Evolutionary conservation across 2,888 invertebrate genomes (phyloP).

Genomic region (Troilus luridus): DNA sequence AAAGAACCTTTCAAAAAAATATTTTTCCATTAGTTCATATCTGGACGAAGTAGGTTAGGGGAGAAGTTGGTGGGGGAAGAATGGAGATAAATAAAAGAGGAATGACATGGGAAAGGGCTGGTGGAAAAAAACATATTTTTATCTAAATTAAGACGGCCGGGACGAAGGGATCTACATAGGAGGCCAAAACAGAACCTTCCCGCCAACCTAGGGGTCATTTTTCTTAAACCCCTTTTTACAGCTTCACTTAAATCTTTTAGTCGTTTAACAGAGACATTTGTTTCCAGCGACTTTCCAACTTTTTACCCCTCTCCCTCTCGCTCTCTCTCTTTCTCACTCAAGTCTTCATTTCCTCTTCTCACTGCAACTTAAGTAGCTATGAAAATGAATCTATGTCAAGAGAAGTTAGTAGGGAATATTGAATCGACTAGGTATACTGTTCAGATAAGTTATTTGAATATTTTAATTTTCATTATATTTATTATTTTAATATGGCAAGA

Average conservation of each 20-base stretch:
- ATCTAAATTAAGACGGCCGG: conserved; percentile 49
- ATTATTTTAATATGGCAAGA: too few relatives aligned
- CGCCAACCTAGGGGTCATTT: not conserved
- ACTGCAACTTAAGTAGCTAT: not conserved
- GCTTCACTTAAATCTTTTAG: conserved; percentile 49
- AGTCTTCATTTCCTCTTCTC: conserved; percentile 3
- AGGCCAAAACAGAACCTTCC: conserved; percentile 43
- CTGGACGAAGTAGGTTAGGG: conserved; percentile 47
- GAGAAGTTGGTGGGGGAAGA: conserved; percentile 48
- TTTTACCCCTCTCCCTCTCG: not conserved
- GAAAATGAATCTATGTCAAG: not conserved
- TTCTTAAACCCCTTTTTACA: conserved; percentile 40
- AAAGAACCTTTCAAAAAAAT: conserved; percentile 51
- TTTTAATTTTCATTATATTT: too few relatives aligned
- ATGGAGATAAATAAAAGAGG: conserved; percentile 49
- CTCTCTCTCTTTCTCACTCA: too few relatives aligned
- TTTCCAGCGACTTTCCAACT: conserved; percentile 1
- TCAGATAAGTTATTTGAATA: too few relatives aligned
- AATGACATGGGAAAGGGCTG: conserved; percentile 51
- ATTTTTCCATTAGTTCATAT: conserved; percentile 55
- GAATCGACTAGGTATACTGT: too few relatives aligned
- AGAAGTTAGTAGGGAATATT: not conserved
- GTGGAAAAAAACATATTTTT: conserved; percentile 53
- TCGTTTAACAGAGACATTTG: conserved; percentile 45
- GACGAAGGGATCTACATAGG: conserved; percentile 10